phyloP scores from a whole-genome alignment of 2,888 invertebrate species.

The Cylloceria caligata region DNA sequence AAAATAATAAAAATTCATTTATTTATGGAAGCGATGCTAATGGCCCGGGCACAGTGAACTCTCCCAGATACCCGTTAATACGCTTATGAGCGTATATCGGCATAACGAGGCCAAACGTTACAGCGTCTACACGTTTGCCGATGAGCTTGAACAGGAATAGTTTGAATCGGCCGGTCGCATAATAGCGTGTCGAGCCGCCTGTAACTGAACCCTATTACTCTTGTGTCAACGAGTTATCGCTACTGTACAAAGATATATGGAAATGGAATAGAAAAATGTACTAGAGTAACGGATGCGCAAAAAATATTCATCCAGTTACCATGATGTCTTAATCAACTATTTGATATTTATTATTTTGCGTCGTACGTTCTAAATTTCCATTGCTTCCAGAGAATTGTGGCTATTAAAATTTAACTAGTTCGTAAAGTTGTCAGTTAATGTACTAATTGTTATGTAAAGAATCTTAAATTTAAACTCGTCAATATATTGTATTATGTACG shows the following conservation, averaged over 20 bases:
- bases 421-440: not conserved
- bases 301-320: constrained; percentile 7
- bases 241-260: constrained; percentile 23
- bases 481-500: not conserved
- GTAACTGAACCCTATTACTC: constrained; percentile 58
- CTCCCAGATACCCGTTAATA: constrained; percentile 66
- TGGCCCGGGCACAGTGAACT: constrained; percentile 38
- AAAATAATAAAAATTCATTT: constrained; percentile 38
- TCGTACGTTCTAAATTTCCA: not conserved
- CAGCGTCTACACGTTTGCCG: constrained; percentile 35
- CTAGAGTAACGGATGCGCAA: constrained; percentile 33
- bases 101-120: constrained; percentile 70
- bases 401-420: not conserved
- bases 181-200: constrained; percentile 68
- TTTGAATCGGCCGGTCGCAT: constrained; percentile 70
- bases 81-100: constrained; percentile 60
- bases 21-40: constrained; percentile 42
- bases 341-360: not conserved
- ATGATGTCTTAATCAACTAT: not conserved
- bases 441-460: not conserved
- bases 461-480: not conserved
- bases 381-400: not conserved
- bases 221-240: constrained; percentile 44
- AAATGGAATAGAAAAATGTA: not conserved
- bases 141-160: constrained; percentile 71